phyloP scores from a whole-genome alignment of 2,888 invertebrate species.

The Nipponacmea schrenckii region DNA sequence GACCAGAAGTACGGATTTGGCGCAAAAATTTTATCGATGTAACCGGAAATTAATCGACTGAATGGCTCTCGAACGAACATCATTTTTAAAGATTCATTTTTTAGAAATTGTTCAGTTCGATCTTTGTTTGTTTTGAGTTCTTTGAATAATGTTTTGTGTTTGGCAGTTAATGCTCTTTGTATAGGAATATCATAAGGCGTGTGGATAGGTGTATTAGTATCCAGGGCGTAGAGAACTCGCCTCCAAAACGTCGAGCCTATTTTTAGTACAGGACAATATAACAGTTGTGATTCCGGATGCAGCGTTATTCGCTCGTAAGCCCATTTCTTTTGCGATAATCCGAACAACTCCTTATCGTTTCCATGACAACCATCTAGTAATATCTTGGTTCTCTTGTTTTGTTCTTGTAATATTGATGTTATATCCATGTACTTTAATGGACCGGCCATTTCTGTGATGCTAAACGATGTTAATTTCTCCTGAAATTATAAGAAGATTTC shows the following conservation, averaged over 20 bases:
- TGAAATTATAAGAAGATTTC: not conserved
- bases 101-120: constrained; percentile 10
- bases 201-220: constrained; percentile 18
- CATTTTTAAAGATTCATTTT: constrained; percentile 33
- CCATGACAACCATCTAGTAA: constrained; percentile 10
- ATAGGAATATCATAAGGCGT: constrained; percentile 32
- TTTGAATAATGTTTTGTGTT: constrained; percentile 11
- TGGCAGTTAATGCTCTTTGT: constrained; percentile 21
- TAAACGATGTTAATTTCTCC: not conserved
- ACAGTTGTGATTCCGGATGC: constrained; percentile 25
- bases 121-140: constrained; percentile 2
- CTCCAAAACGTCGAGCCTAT: constrained; percentile 51
- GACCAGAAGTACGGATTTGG: constrained; percentile 47
- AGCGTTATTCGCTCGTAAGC: constrained; percentile 26
- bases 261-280: constrained; percentile 53
- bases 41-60: constrained; percentile 45
- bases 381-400: not conserved
- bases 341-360: not conserved
- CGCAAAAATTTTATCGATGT: constrained; percentile 48
- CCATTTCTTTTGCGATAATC: constrained; percentile 15
- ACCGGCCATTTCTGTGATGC: not conserved
- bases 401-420: not conserved
- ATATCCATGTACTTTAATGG: not conserved
- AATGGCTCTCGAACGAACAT: constrained; percentile 50
- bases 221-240: constrained; percentile 33